phyloP scores from a whole-genome alignment of 2,888 invertebrate genomes.

The Drosophila sordidula region DNA sequence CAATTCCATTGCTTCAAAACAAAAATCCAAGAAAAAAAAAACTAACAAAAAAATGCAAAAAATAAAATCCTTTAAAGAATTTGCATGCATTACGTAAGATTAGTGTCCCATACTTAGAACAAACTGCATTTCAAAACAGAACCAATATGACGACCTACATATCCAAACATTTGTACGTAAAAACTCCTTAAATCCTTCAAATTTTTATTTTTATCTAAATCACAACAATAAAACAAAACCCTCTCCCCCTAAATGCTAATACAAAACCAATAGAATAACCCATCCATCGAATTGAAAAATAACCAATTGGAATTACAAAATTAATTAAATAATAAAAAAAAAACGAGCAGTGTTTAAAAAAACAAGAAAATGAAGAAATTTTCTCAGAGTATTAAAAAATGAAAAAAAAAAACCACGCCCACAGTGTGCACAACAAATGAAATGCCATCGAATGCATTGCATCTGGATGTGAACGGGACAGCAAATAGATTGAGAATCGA shows the following conservation, averaged over 20 bases:
- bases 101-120: slow-evolving; percentile 31
- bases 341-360: slow-evolving; percentile 25
- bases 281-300: slow-evolving; percentile 44
- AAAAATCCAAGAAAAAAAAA: neutral
- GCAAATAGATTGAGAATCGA: slow-evolving; percentile 53
- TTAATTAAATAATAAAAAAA: slow-evolving; percentile 28
- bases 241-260: slow-evolving; percentile 57
- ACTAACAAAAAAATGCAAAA: neutral
- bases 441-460: slow-evolving; percentile 63
- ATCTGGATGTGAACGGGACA: slow-evolving; percentile 52
- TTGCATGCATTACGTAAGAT: slow-evolving; percentile 41
- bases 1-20: slow-evolving; percentile 47
- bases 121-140: slow-evolving; percentile 48
- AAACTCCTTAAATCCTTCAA: slow-evolving; percentile 32
- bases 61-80: slow-evolving; percentile 34
- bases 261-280: slow-evolving; percentile 85
- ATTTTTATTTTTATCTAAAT: slow-evolving; percentile 37
- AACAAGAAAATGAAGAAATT: slow-evolving; percentile 10
- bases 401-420: slow-evolving; percentile 55
- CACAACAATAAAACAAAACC: slow-evolving; percentile 41
- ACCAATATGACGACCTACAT: slow-evolving; percentile 59
- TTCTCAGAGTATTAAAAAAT: slow-evolving; percentile 14
- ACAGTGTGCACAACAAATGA: slow-evolving; percentile 64
- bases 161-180: slow-evolving; percentile 58
- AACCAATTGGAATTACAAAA: slow-evolving; percentile 70